A percentile compares a stretch with the other conserved stretches of the same genome.
phyloP scores from a whole-genome alignment of 1,140 invertebrate species.

The Dryas iulia region DNA sequence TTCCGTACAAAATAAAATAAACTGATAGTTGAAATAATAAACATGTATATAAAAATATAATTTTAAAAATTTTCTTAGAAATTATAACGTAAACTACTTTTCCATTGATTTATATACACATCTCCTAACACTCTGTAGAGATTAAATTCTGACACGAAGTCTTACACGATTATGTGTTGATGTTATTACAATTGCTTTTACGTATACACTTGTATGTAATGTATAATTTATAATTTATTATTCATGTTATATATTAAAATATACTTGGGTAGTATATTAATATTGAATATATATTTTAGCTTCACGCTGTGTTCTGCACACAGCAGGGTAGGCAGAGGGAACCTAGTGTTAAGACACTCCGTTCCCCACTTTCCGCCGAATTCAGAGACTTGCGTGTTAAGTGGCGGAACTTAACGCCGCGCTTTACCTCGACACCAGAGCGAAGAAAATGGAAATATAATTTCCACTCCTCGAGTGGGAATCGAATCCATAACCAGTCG shows the following conservation, averaged over 20 bases:
- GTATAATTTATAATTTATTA: conserved; percentile 1
- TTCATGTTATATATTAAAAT: neutral
- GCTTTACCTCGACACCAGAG: no score
- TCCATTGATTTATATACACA: neutral
- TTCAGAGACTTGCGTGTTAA: no score
- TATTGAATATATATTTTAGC: no score
- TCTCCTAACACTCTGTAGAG: neutral
- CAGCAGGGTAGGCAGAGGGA: no score
- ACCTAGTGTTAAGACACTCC: no score
- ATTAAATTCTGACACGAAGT: neutral
- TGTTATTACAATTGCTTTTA: neutral
- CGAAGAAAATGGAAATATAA: no score
- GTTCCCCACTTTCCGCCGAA: no score
- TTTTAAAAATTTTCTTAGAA: neutral
- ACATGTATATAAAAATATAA: neutral
- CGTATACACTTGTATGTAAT: neutral
- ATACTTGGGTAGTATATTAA: no score
- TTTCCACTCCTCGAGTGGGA: no score
- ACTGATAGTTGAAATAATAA: neutral
- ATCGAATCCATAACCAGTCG: no score
- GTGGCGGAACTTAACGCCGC: no score
- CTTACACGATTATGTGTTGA: neutral
- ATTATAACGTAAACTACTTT: neutral
- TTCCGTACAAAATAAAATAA: neutral
- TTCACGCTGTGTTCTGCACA: no score